Base-by-base conservation (phyloP, 2,113 vertebrate genomes). In the Promerops cafer region DNA sequence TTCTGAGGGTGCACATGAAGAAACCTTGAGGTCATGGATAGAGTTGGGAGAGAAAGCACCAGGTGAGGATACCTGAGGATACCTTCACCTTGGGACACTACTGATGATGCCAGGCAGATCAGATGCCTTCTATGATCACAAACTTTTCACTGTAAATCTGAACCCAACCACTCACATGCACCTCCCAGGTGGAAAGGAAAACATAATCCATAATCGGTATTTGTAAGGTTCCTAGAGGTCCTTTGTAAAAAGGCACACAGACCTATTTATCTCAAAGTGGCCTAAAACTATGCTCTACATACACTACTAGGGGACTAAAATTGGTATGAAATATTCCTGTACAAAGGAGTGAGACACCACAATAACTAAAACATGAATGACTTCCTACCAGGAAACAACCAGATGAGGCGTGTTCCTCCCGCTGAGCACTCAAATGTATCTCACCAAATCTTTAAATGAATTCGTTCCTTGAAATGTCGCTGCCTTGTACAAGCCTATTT, bases 1-100 rank as follows among this genome's bases (percentile, higher is more conserved):
- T 82, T 75, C 70, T 49, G 26, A 47, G 1, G 1, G 13, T 1
- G 1, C 27, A 16, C 0, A 1, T 45, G 57, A 80, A 65, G 37
- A 85, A 88, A 81, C 26, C 47, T 18, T 63, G 17, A 77, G 16
- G 21, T 40, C 7, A 4, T 2, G 33, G 50, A 61, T 52, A 28
- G 75, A 50, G 11, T 9, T 23, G 61, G 35, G 56, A 60, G 56
- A 44, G 31, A 57, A 19, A 27, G 11, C 28, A 63, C 5, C n/a
- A 57, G 30, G 50, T 45, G 22, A 86, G 30, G 14, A 63, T 9
- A 61, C 28, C 21, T 6, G 23, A 65, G 45, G 15, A 52, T 27
- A 23, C 14, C 26, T 54, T 68, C 13, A 52, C 39, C 30, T 26
- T n/a, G 54, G 84, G 69, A 47, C 28, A 28, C 20, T 33, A 4